Percentiles rank a stretch among this genome's conserved stretches.
Conservation (phyloP, 1,140 invertebrate genomes). For the Bombyx mandarina region DNA sequence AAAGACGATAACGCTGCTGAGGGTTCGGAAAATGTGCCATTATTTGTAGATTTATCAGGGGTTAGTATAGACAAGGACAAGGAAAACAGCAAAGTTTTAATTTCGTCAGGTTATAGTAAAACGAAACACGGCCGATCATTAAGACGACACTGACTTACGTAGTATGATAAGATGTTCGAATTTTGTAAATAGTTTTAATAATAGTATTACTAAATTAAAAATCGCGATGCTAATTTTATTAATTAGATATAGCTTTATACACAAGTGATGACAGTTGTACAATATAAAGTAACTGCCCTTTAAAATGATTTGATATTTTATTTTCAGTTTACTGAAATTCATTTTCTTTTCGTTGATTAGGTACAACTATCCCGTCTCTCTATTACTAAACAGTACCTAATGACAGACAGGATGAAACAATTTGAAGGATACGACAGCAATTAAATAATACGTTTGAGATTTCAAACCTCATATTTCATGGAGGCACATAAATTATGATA, state of each 20-base stretch:
- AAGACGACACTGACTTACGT: conserved; percentile 41
- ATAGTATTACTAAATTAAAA: conserved; percentile 67
- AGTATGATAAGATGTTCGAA: conserved; percentile 28
- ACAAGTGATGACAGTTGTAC: conserved; percentile 65
- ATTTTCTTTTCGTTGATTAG: not conserved
- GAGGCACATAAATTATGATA: no score
- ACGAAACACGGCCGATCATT: conserved; percentile 65
- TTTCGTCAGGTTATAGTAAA: conserved; percentile 71
- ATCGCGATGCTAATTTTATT: conserved; percentile 44
- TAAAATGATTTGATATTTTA: conserved; percentile 22
- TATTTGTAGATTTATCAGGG: conserved; percentile 58
- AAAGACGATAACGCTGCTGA: conserved; percentile 40
- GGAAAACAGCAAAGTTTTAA: conserved; percentile 52
- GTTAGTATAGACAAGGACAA: conserved; percentile 46
- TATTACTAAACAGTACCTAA: no score
- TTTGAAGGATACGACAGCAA: no score
- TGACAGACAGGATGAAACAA: no score
- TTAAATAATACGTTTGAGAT: no score
- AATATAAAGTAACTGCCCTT: conserved; percentile 51
- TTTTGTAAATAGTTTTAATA: conserved; percentile 63
- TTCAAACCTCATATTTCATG: no score
- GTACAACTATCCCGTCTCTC: no score
- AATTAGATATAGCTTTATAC: conserved; percentile 41
- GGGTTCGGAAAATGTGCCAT: conserved; percentile 62
- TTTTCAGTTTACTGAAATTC: conserved; percentile 1